Percentiles rank a stretch among this genome's conserved stretches.
These are phyloP conservation scores for Hystrix cristata DNA, from an alignment of 2,113 vertebrate genomes.

Conservation along the genomic window DNA sequence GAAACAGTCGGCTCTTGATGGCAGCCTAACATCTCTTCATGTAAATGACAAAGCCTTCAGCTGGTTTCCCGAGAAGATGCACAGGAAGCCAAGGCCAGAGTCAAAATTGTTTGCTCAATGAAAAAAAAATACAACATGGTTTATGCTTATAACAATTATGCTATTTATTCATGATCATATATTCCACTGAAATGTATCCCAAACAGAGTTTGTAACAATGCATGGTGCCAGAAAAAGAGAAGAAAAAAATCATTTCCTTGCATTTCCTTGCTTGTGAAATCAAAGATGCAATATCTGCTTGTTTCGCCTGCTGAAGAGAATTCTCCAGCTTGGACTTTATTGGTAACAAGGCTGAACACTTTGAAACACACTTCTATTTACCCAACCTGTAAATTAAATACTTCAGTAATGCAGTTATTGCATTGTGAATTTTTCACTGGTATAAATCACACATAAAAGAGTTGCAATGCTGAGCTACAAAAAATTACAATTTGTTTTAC, in stretches of 20 bases:
- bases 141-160: neutral
- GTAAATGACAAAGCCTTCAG: neutral
- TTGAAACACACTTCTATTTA: slow-evolving; percentile 67
- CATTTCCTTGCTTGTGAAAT: slow-evolving; percentile 49
- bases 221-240: neutral
- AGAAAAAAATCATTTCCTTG: slow-evolving; percentile 28
- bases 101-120: neutral
- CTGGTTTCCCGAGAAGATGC: neutral
- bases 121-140: neutral
- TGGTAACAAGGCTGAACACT: slow-evolving; percentile 72
- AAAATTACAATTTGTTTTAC: slow-evolving; percentile 49
- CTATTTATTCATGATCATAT: neutral
- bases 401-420: slow-evolving; percentile 50
- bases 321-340: slow-evolving; percentile 56
- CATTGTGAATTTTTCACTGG: slow-evolving; percentile 38
- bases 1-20: neutral
- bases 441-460: slow-evolving; percentile 57
- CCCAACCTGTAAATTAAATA: slow-evolving; percentile 78
- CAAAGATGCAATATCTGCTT: slow-evolving; percentile 64
- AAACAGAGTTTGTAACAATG: neutral
- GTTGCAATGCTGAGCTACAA: neutral
- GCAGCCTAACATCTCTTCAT: neutral
- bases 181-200: neutral
- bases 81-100: neutral
- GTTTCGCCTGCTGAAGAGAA: slow-evolving; percentile 61